Evolutionary conservation across 2,113 vertebrate genomes (phyloP).

Genomic region (Ahaetulla prasina): DNA sequence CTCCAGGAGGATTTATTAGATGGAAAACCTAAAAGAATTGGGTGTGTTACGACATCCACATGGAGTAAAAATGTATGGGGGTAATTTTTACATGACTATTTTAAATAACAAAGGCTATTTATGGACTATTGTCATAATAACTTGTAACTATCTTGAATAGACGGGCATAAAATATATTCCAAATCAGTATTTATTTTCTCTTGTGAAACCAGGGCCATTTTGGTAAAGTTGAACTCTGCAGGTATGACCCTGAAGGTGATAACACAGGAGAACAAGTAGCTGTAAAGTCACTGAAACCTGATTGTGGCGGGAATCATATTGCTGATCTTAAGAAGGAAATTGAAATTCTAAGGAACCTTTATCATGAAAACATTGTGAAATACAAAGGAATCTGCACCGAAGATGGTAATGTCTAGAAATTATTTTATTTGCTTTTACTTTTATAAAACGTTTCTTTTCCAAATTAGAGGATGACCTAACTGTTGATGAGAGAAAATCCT

Average conservation of each 20-base stretch:
- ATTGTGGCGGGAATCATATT: conserved; percentile 87
- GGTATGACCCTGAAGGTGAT: conserved; percentile 91
- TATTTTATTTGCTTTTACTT: not conserved
- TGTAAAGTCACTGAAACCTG: conserved; percentile 94
- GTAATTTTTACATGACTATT: not conserved
- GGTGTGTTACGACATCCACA: not conserved
- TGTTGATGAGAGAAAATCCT: not conserved
- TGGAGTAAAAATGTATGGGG: not conserved
- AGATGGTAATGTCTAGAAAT: conserved; percentile 75
- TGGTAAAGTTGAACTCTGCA: conserved; percentile 93
- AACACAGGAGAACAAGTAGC: conserved; percentile 93
- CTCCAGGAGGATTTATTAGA: not conserved
- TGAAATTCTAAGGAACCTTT: conserved; percentile 89
- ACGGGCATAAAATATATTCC: not conserved
- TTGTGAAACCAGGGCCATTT: conserved; percentile 83
- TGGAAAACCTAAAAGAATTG: not conserved
- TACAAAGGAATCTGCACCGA: conserved; percentile 97
- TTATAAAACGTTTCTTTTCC: too few species aligned
- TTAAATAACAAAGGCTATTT: not conserved
- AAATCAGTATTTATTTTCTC: not conserved
- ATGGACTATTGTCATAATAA: not conserved
- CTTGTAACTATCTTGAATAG: not conserved
- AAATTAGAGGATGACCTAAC: not conserved
- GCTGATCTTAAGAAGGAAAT: conserved; percentile 91
- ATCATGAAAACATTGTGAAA: conserved; percentile 96